Evolutionary conservation across 53 echinoderm and acorn worm species (phyloP), one percentile per base, ranked within the genome.

Genomic region (Crossaster papposus): DNA sequence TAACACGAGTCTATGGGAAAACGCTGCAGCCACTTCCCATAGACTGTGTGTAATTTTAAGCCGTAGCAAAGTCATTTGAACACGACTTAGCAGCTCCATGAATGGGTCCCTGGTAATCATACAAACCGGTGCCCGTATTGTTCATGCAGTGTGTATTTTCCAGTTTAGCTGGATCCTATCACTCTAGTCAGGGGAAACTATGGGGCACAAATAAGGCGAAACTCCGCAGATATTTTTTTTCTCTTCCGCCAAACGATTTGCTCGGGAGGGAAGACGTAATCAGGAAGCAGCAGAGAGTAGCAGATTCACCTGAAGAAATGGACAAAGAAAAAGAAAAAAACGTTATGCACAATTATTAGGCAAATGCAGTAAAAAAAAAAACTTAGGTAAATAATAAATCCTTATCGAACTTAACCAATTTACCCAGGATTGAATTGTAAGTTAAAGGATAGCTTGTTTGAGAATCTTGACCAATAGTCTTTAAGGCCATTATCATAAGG

Each of bases 251-350:
- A 11, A 1, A 22, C 2, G 17, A 52, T n/a, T 13, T 29, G 10
- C 79, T 13, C 4, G 11, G 54, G 18, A 51, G 17, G n/a, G 23
- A 79, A 79, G 53, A 31, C 0, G 1, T 11, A 4, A 22, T 77
- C 63, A 87, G 24, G 77, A 75, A 9, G 87, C 35, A 77, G 87
- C 63, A 35, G 87, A 87, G 20, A 87, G 75, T 22, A 87, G 87
- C 31, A 87, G 87, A 77, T 87, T 87, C 76, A 87, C 87, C 87
- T 87, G 87, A 32, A 76, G 26, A 33, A 76, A 36, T 18, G 24
- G 29, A 83, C 0, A 58, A 58, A 58, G 3, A 58, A 58, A 1
- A 58, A 0, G 17, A 1, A 58, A 20, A 58, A 58, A 17, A 20
- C 12, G 12, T 58, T 58, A 58, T 4, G 58, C 0, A 20, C 58